Percentiles rank a stretch among this genome's conserved stretches.
These are phyloP conservation scores for Salticus scenicus DNA, from an alignment of 2,888 invertebrate species.

Conservation along the genomic window DNA sequence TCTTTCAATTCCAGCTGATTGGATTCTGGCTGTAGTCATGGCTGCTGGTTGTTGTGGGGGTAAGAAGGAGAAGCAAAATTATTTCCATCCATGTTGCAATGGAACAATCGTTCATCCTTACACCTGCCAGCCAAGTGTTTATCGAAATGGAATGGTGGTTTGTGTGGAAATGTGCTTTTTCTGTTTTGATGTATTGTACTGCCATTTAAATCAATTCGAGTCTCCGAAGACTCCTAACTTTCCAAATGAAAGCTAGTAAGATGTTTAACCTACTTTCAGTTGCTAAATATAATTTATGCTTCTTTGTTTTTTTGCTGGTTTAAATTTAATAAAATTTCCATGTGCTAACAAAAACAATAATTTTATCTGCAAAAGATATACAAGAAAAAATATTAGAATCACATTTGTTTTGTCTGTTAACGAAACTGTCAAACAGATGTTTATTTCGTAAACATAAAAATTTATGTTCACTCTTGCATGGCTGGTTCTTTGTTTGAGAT, in stretches of 20 bases:
- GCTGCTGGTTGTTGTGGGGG: slow-evolving; percentile 93
- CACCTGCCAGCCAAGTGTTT: slow-evolving; percentile 60
- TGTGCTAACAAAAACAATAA: too few relatives aligned
- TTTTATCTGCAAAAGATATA: too few relatives aligned
- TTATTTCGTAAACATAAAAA: background rate
- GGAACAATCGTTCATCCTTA: slow-evolving; percentile 73
- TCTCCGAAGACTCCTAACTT: slow-evolving; percentile 93
- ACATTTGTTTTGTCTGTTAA: background rate
- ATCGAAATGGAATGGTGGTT: slow-evolving; percentile 80
- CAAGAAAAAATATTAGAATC: too few relatives aligned
- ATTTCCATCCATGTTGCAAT: slow-evolving; percentile 80
- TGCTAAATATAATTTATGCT: slow-evolving; percentile 15
- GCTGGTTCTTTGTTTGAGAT: background rate
- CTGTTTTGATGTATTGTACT: slow-evolving; percentile 98
- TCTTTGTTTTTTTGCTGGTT: slow-evolving; percentile 7
- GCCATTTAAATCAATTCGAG: slow-evolving; percentile 93
- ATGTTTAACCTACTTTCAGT: slow-evolving; percentile 74
- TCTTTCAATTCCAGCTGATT: slow-evolving; percentile 27
- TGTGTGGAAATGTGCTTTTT: slow-evolving; percentile 98
- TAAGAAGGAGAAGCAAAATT: slow-evolving; percentile 92
- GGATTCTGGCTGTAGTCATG: slow-evolving; percentile 78
- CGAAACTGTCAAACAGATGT: background rate
- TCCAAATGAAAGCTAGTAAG: slow-evolving; percentile 96
- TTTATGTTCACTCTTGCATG: background rate
- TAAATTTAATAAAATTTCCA: background rate